These are phyloP conservation scores for Tapirus terrestris DNA, from an alignment of 2,113 vertebrate species.

Conservation along the genomic window DNA sequence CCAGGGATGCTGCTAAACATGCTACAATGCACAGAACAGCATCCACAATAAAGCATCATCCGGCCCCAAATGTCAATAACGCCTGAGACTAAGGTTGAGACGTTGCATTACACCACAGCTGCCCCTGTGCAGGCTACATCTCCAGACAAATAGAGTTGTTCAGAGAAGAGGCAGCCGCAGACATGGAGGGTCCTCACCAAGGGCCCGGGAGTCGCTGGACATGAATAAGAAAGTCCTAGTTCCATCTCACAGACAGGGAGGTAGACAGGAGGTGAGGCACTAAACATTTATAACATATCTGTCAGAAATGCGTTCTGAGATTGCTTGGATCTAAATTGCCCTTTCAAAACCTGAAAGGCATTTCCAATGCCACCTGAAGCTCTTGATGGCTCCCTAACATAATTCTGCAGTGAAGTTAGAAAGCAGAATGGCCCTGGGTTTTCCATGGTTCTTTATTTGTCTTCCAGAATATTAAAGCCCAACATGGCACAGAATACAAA, in stretches of 20 bases:
- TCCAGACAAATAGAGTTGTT: fast-evolving
- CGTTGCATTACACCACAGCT: fast-evolving
- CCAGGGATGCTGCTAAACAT: no score
- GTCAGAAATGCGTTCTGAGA: slow-evolving; percentile 42
- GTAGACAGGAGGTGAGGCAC: neutral
- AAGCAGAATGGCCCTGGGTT: neutral
- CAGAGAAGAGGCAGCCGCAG: neutral
- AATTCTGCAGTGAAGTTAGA: neutral
- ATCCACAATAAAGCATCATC: fast-evolving
- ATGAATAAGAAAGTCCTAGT: neutral
- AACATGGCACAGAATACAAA: slow-evolving; percentile 7
- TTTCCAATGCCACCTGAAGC: neutral
- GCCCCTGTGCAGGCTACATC: fast-evolving
- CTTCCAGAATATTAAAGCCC: slow-evolving; percentile 37
- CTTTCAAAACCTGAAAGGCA: neutral
- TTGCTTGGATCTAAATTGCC: slow-evolving; percentile 15
- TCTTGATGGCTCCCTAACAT: neutral
- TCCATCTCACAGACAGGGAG: neutral
- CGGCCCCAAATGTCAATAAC: fast-evolving
- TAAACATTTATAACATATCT: fast-evolving
- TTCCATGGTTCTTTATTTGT: neutral
- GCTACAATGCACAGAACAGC: fast-evolving
- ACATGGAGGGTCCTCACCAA: neutral
- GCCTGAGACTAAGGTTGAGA: neutral
- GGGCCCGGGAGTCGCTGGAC: neutral